Evolutionary conservation across 1,140 invertebrate genomes (phyloP).

Genomic region (Eriosoma lanigerum): DNA sequence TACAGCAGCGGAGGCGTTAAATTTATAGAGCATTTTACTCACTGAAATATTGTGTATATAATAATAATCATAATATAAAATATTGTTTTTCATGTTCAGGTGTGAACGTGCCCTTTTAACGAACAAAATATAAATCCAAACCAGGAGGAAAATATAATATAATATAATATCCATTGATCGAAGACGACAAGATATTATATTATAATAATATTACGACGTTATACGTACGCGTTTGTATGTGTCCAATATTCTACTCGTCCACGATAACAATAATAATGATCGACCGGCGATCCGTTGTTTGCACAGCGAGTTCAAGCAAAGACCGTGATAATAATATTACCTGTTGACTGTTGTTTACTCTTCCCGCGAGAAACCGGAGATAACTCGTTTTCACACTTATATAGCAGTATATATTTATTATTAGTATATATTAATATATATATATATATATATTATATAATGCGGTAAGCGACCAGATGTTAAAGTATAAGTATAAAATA

Average conservation of each 20-base stretch:
- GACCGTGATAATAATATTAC: neutral
- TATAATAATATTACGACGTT: neutral
- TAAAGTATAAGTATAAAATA: neutral
- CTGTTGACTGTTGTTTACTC: neutral
- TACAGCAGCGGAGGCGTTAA: slow-evolving; percentile 46
- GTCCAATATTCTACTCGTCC: slow-evolving; percentile 21
- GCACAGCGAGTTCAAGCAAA: neutral
- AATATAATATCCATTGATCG: slow-evolving; percentile 4
- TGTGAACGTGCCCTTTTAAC: slow-evolving; percentile 46
- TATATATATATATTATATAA: neutral
- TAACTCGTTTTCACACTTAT: slow-evolving; percentile 27
- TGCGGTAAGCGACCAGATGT: neutral
- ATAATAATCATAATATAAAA: neutral
- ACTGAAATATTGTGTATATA: neutral
- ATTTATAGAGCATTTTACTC: slow-evolving; percentile 44
- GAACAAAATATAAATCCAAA: slow-evolving; percentile 17
- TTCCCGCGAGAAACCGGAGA: neutral
- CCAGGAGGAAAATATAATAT: too few relatives aligned
- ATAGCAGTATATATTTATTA: neutral
- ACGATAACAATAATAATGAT: slow-evolving; percentile 32
- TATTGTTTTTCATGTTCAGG: slow-evolving; percentile 28
- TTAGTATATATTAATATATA: too few relatives aligned
- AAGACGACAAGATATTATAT: slow-evolving; percentile 28
- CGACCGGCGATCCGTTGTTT: slow-evolving; percentile 33
- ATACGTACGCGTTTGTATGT: neutral